These are phyloP conservation scores for Pseudopodoces humilis DNA, from an alignment of 2,113 vertebrate genomes.

Conservation along the genomic window DNA sequence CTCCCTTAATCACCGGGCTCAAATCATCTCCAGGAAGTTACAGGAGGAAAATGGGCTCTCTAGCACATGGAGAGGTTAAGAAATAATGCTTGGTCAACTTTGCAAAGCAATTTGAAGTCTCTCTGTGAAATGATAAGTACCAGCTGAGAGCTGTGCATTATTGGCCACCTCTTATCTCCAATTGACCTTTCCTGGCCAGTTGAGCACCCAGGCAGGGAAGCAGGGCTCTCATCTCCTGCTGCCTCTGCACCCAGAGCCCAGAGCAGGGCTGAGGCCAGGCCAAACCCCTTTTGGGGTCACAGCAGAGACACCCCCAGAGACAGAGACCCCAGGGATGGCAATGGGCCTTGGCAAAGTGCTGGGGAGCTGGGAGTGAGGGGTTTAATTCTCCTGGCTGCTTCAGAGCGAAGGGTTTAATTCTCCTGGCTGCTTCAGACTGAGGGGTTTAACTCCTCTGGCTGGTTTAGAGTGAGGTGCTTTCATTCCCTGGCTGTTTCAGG, in stretches of 20 bases:
- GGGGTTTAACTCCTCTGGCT: neutral
- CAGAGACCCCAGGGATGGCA: accelerated
- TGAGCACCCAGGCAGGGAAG: neutral
- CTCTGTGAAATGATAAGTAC: neutral
- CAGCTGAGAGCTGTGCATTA: neutral
- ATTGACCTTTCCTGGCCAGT: constrained; percentile 11
- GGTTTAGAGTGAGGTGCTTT: neutral
- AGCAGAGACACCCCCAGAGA: neutral
- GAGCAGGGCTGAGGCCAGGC: neutral
- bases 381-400: neutral
- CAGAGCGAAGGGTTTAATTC: neutral
- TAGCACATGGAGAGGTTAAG: neutral
- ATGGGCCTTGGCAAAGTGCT: accelerated
- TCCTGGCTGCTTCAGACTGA: neutral
- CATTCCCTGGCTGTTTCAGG: neutral
- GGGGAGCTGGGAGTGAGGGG: neutral
- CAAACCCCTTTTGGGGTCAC: too few species aligned
- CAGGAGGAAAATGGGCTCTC: neutral
- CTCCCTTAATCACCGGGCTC: neutral
- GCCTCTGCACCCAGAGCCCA: neutral
- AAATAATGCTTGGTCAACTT: constrained; percentile 28
- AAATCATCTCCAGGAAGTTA: neutral
- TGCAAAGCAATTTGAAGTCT: constrained; percentile 2
- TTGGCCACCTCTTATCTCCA: constrained; percentile 16
- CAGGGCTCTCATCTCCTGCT: neutral